These are phyloP conservation scores for Melitaea athalia DNA, from an alignment of 2,888 invertebrate species.

Conservation along the genomic window DNA sequence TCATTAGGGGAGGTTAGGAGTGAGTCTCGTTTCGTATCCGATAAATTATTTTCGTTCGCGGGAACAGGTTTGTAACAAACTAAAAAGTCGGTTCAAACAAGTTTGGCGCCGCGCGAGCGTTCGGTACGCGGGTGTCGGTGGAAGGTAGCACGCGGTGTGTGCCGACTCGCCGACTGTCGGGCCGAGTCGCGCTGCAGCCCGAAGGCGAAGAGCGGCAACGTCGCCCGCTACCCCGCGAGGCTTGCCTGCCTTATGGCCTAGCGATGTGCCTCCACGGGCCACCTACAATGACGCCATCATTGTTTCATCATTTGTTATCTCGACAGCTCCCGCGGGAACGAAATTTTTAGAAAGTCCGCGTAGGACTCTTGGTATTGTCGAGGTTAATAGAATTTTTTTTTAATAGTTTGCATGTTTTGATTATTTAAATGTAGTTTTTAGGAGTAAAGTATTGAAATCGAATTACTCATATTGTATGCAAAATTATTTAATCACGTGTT, in stretches of 20 bases:
- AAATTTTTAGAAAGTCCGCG: conserved; percentile 42
- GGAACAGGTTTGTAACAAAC: conserved; percentile 62
- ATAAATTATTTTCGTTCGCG: conserved; percentile 45
- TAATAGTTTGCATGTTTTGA: conserved; percentile 1
- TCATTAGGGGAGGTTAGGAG: conserved; percentile 41
- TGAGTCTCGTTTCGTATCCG: conserved; percentile 53
- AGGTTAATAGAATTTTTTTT: conserved; percentile 10
- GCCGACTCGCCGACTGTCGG: conserved; percentile 36
- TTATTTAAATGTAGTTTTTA: conserved; percentile 1
- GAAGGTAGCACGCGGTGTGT: conserved; percentile 65
- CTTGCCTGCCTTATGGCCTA: conserved; percentile 28
- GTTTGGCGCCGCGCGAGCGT: conserved; percentile 57
- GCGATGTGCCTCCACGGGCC: conserved; percentile 48
- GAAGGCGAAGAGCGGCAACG: conserved; percentile 60
- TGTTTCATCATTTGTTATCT: conserved; percentile 69
- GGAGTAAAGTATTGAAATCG: background rate
- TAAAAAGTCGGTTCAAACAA: conserved; percentile 68
- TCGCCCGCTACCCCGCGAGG: conserved; percentile 60
- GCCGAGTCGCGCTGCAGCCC: conserved; percentile 40
- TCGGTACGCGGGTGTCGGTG: conserved; percentile 58
- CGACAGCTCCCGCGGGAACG: conserved; percentile 54
- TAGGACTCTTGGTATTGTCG: too few relatives aligned
- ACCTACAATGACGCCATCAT: conserved; percentile 60
- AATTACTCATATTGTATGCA: too few relatives aligned
- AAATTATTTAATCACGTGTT: too few relatives aligned